Evolutionary conservation across 2,797 vertebrate genomes (phyloP).

Genomic region (Catamblyrhynchus diadema): DNA sequence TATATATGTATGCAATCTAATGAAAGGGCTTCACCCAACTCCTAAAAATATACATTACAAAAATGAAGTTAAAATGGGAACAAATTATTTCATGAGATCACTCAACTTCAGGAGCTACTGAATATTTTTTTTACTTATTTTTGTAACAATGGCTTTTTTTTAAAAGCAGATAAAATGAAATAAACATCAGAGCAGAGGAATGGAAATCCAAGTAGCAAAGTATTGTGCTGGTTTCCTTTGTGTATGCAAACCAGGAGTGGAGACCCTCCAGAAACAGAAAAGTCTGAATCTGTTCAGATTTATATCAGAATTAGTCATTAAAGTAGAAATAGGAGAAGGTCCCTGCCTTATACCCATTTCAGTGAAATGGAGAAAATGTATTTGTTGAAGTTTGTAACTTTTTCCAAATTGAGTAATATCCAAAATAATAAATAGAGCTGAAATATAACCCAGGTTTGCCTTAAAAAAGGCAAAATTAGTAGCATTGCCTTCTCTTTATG

Average conservation of each 20-base stretch:
- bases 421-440: background rate
- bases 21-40: background rate
- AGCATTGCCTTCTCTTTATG: background rate
- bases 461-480: background rate
- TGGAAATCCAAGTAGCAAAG: background rate
- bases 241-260: background rate
- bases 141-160: background rate
- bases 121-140: background rate
- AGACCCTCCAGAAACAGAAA: background rate
- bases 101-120: background rate
- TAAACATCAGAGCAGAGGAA: background rate
- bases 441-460: background rate
- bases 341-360: accelerated
- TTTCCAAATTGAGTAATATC: background rate
- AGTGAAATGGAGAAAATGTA: background rate
- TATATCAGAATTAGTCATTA: background rate
- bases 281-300: background rate
- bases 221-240: background rate
- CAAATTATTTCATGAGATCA: background rate
- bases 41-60: background rate
- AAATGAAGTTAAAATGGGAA: background rate
- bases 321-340: background rate
- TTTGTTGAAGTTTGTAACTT: background rate
- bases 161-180: background rate
- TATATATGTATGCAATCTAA: background rate